Percentiles rank a stretch among this genome's conserved stretches.
Conservation (phyloP, 2,888 invertebrate genomes). For the Spatulosminthurus flaviceps region DNA sequence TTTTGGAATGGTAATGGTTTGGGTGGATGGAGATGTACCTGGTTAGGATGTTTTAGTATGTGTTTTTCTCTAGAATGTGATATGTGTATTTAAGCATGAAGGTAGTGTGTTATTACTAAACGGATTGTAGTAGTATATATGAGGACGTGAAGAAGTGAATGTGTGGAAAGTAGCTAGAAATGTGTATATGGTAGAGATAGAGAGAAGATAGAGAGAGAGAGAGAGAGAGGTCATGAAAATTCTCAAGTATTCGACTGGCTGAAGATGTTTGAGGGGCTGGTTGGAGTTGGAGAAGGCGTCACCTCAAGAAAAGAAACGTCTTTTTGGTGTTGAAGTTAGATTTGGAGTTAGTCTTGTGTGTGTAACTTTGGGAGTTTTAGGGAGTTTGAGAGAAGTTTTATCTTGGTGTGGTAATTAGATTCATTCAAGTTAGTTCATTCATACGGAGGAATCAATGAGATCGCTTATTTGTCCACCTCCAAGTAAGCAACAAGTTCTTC, state of each 20-base stretch:
- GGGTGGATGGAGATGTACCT: too few relatives aligned
- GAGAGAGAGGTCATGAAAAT: slow-evolving; percentile 8
- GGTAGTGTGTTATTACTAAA: too few relatives aligned
- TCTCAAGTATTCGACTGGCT: slow-evolving; percentile 11
- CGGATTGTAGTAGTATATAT: neutral
- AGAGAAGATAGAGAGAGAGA: neutral
- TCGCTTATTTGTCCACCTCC: slow-evolving; percentile 46
- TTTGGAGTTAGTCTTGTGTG: neutral
- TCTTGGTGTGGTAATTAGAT: slow-evolving; percentile 43
- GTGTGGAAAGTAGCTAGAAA: neutral
- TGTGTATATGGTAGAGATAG: neutral
- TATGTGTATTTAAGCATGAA: too few relatives aligned
- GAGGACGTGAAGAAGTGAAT: neutral
- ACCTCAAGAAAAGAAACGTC: slow-evolving; percentile 32
- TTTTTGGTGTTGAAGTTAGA: slow-evolving; percentile 24
- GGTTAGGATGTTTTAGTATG: too few relatives aligned
- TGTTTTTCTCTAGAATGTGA: too few relatives aligned
- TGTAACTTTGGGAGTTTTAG: slow-evolving; percentile 15
- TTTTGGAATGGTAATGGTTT: too few relatives aligned
- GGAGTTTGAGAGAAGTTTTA: slow-evolving; percentile 36
- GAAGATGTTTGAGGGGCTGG: slow-evolving; percentile 32
- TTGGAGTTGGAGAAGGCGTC: slow-evolving; percentile 40
- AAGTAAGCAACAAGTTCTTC: slow-evolving; percentile 43
- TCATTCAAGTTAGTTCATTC: slow-evolving; percentile 48
- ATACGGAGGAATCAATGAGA: slow-evolving; percentile 49